Percentiles rank a stretch among this genome's conserved stretches.
Evolutionary conservation across 1,140 invertebrate species (phyloP).

Genomic region (Drosophila pallidifrons): DNA sequence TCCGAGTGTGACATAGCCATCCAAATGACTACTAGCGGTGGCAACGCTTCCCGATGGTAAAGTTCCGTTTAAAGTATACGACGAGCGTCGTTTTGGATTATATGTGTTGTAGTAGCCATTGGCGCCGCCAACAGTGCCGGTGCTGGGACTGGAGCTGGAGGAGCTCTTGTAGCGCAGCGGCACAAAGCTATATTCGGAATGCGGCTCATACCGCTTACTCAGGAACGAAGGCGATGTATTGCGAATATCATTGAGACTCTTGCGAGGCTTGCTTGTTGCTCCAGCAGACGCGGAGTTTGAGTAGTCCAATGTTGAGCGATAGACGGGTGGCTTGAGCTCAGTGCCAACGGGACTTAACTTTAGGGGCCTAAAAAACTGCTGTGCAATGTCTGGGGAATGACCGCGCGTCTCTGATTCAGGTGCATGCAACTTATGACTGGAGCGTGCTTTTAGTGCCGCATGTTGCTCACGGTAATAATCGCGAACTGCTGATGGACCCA

Average conservation of each 20-base stretch:
- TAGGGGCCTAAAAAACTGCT: slow-evolving; percentile 78
- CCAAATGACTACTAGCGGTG: slow-evolving; percentile 53
- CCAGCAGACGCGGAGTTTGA: slow-evolving; percentile 43
- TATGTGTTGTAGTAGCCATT: slow-evolving; percentile 79
- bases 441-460: slow-evolving; percentile 71
- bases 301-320: slow-evolving; percentile 73
- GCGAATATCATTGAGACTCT: slow-evolving; percentile 81
- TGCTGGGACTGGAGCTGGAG: slow-evolving; percentile 77
- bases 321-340: slow-evolving; percentile 79
- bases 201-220: slow-evolving; percentile 66
- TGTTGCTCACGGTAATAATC: slow-evolving; percentile 83
- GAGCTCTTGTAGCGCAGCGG: slow-evolving; percentile 76
- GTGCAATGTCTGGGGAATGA: slow-evolving; percentile 76
- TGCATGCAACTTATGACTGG: slow-evolving; percentile 64
- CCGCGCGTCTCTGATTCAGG: slow-evolving; percentile 51
- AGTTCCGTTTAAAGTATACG: slow-evolving; percentile 74
- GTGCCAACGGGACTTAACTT: slow-evolving; percentile 80
- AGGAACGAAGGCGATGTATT: slow-evolving; percentile 78
- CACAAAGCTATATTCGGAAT: slow-evolving; percentile 64
- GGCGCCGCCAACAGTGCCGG: slow-evolving; percentile 44
- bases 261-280: slow-evolving; percentile 70
- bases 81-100: slow-evolving; percentile 80
- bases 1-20: slow-evolving; percentile 82
- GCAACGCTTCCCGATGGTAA: slow-evolving; percentile 51
- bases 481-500: slow-evolving; percentile 85